Conservation (phyloP, 2,888 invertebrate species). For the Scaptodrosophila latifasciaeformis region DNA sequence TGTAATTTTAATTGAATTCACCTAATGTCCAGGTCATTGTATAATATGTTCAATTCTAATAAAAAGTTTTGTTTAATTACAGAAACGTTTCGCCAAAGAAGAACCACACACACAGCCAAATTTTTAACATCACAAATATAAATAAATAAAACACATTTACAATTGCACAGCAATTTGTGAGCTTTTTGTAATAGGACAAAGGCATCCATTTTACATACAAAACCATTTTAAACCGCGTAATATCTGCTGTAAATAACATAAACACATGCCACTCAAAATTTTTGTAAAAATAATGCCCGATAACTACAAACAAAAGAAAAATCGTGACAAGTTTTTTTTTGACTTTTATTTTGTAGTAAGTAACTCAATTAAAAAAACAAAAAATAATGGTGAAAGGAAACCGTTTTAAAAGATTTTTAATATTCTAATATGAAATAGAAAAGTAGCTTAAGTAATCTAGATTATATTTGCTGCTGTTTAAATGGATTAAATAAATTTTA, state of each 20-base stretch:
- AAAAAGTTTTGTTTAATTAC: conserved; percentile 70
- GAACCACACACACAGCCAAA: conserved; percentile 54
- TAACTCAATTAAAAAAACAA: no score
- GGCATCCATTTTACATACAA: not conserved
- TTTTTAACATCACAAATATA: conserved; percentile 19
- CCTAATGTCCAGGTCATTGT: conserved; percentile 21
- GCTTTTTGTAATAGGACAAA: conserved; percentile 1
- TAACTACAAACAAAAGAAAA: no score
- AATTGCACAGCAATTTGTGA: conserved; percentile 1
- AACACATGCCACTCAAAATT: conserved; percentile 1
- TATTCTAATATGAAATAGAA: no score
- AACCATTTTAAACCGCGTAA: not conserved
- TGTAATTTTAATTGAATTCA: no score
- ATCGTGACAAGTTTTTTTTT: no score
- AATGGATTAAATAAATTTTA: no score
- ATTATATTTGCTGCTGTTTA: no score
- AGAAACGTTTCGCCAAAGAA: conserved; percentile 77
- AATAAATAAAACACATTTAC: conserved; percentile 19
- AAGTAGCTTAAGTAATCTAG: no score
- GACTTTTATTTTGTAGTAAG: no score
- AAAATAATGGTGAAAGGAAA: no score
- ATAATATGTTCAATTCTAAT: conserved; percentile 29
- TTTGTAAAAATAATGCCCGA: no score
- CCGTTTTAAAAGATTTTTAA: no score
- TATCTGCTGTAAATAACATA: conserved; percentile 1